These are phyloP conservation scores for Seriola quinqueradiata DNA, from an alignment of 2,113 vertebrate species.

Conservation along the genomic window DNA sequence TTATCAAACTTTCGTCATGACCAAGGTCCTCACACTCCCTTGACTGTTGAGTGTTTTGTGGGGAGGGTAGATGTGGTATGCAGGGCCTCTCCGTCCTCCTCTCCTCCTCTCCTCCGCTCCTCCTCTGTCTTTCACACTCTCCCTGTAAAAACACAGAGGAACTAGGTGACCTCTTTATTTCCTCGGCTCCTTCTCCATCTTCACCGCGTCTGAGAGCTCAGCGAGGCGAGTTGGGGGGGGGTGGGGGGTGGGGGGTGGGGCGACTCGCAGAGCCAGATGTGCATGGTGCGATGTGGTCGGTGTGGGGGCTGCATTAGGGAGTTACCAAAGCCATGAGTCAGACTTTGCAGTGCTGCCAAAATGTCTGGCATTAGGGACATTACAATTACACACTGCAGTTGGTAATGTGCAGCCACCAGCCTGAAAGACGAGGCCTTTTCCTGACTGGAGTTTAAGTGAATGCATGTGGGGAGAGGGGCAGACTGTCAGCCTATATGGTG, in stretches of 20 bases:
- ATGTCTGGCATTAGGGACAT: conserved; percentile 13
- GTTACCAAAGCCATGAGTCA: conserved; percentile 25
- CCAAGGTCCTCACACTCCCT: no score
- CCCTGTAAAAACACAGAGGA: no score
- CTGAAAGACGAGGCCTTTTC: background rate
- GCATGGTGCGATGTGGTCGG: background rate
- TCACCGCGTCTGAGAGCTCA: background rate
- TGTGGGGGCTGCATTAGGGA: background rate
- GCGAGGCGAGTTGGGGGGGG: no score
- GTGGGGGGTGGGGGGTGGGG: background rate
- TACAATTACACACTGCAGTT: conserved; percentile 11
- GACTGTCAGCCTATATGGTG: no score
- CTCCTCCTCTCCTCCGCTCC: background rate
- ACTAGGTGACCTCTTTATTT: no score
- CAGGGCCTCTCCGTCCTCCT: background rate
- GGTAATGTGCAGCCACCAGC: background rate
- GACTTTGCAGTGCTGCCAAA: conserved; percentile 8
- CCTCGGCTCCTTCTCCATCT: background rate
- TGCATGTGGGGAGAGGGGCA: background rate
- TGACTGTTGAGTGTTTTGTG: no score
- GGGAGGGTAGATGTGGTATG: background rate
- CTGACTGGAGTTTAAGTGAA: background rate
- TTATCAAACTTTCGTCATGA: no score
- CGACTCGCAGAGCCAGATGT: conserved; percentile 1
- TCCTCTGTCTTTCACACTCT: background rate